Evolutionary conservation across 2,113 vertebrate species (phyloP).

Genomic region (Leucoraja erinaceus): DNA sequence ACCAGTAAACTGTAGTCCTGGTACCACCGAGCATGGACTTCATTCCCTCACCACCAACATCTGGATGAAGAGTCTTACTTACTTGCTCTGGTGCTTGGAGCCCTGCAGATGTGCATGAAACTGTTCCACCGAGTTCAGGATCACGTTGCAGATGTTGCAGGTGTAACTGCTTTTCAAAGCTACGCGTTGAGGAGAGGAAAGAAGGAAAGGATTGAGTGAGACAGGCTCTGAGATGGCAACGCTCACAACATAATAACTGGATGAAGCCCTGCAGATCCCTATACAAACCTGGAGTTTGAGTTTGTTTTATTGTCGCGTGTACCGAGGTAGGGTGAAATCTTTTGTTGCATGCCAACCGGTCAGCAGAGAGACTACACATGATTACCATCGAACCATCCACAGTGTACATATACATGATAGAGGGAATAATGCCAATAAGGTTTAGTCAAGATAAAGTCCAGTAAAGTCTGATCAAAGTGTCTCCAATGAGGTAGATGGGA

Average conservation of each 20-base stretch:
- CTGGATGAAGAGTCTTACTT: slow-evolving; percentile 44
- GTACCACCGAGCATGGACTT: background rate
- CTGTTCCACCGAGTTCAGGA: slow-evolving; percentile 71
- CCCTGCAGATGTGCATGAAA: slow-evolving; percentile 71
- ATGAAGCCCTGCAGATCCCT: background rate
- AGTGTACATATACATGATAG: no score
- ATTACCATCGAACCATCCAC: no score
- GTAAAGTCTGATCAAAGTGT: no score
- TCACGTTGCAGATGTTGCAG: slow-evolving; percentile 64
- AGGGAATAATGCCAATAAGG: no score
- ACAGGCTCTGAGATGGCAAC: background rate
- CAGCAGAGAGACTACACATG: no score
- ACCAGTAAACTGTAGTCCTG: no score
- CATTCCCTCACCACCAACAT: background rate
- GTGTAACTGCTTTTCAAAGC: slow-evolving; percentile 66
- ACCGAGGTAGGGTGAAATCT: no score
- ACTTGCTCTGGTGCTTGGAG: slow-evolving; percentile 75
- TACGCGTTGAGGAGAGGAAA: slow-evolving; percentile 42
- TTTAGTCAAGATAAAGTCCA: no score
- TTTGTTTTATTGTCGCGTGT: no score
- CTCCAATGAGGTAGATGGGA: no score
- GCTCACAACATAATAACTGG: no score
- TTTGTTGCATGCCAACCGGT: no score
- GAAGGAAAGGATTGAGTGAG: slow-evolving; percentile 32
- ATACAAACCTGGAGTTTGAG: background rate